Base-by-base conservation (phyloP, 2,888 invertebrate genomes). In the Cerastis leucographa region DNA sequence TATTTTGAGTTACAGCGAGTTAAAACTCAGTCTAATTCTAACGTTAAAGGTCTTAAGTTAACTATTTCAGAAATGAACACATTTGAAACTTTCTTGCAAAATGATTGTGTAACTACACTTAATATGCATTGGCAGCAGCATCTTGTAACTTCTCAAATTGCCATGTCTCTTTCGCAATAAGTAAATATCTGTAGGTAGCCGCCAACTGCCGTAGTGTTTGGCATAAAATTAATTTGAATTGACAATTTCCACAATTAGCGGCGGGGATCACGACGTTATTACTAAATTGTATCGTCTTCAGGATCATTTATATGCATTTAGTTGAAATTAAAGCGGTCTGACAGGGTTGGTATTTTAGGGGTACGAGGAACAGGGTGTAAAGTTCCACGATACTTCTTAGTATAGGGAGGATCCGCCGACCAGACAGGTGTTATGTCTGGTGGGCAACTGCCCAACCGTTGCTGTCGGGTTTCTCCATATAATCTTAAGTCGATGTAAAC, bases 161-260 rank as follows among this genome's bases (percentile, higher is more conserved):
- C 44, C 29, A 35, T 42, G 56, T 68, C 51, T 56, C 49, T 67
- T 70, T 25, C 17, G 14, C 40, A 62, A 67, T 66, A 69, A 35
- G 9, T 46, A 74, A 76, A 62, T 78, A 40, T 51, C n/a, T 44
- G 54, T 46, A 64, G 35, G 12, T 66, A n/a, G n/a, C 35, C 29
- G 12, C 74, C 69, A 66, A 70, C 80, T 66, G 80, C 44, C 56
- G 35, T 56, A 68, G 40, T 74, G 74, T 69, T 85, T 49, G 40
- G 85, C 71, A 84, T 80, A 84, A 61, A 84, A 80, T 84, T 82
- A 85, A 80, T 80, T 80, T 75, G 49, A 80, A 82, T 75, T 74
- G 64, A 14, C 75, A 75, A 82, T 66, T 73, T 75, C 54, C 35
- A 72, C 68, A 51, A 69, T 71, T 71, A 84, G 59, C 35, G 35